Evolutionary conservation across 2,888 invertebrate genomes (phyloP), one percentile per base, ranked within the genome.

Genomic region (Colostygia pectinataria): DNA sequence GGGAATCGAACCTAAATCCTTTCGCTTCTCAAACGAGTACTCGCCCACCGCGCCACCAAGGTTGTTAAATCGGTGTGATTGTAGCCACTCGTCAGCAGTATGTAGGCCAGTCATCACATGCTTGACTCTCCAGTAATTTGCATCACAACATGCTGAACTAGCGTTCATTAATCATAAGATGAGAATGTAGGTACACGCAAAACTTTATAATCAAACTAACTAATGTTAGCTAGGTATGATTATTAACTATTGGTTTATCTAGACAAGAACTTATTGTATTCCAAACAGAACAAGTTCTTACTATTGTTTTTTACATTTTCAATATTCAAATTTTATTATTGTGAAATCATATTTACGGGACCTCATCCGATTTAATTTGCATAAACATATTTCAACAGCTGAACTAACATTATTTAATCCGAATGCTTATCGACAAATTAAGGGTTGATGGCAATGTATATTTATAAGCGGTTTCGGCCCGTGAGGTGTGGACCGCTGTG

Each of bases 61-160:
- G n/a, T n/a, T n/a, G 20, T 31, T 37, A n/a, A n/a, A n/a, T 39
- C 61, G 60, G 73, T 75, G 69, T 68, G 53, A 72, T 32, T 36
- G 28, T 39, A 58, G 42, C 34, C 51, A 28, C 38, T 50, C 54
- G 52, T 60, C 60, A 61, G 46, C 61, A 61, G 52, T 66, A 67
- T 72, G 58, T 65, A 68, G 69, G 65, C 59, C 69, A 74, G 77
- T 77, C 74, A 77, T 73, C 72, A 69, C 61, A 55, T 61, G 58
- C 67, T 66, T 66, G 73, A 69, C 69, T 71, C 69, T 71, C 65
- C 63, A 70, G 74, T 72, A 73, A 77, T 79, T 77, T 77, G 76
- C 78, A 79, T 78, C 72, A 71, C 73, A 77, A 74, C 73, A 71
- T 51, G 68, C 68, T 57, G 62, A 67, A 66, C 61, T 63, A 64